Evolutionary conservation across 2,797 vertebrate species (phyloP).

Genomic region (Darevskia mixta): DNA sequence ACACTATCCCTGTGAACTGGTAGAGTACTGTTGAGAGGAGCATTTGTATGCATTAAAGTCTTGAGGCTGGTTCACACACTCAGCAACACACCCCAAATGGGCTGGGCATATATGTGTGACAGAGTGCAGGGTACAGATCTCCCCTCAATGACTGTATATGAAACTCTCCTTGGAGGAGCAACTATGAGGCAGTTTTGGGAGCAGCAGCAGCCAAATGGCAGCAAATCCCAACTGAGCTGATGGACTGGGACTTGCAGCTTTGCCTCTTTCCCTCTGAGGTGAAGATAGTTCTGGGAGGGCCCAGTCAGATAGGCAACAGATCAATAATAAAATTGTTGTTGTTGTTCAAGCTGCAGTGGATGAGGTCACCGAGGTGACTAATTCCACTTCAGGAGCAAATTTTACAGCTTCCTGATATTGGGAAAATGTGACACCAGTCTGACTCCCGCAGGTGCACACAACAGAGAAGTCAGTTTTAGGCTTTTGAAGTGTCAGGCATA

Average conservation of each 20-base stretch:
- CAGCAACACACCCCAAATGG: no score
- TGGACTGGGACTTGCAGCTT: not conserved
- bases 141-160: no score
- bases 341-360: not conserved
- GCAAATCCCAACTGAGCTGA: not conserved
- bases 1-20: not conserved
- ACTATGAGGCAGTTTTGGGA: not conserved
- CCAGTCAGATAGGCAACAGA: not conserved
- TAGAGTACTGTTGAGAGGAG: not conserved
- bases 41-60: not conserved
- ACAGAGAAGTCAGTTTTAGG: no score
- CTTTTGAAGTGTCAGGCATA: no score
- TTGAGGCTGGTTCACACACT: not conserved
- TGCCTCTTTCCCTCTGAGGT: not conserved
- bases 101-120: no score
- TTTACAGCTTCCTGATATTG: not conserved
- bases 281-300: not conserved
- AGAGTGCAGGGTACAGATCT: no score
- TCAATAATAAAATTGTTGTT: no score
- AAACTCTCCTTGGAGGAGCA: no score
- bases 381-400: not conserved
- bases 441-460: not conserved
- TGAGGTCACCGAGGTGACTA: not conserved
- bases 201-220: not conserved
- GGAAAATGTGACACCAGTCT: not conserved